Base-by-base conservation (phyloP, 2,113 vertebrate genomes). In the Entelurus aequoreus region DNA sequence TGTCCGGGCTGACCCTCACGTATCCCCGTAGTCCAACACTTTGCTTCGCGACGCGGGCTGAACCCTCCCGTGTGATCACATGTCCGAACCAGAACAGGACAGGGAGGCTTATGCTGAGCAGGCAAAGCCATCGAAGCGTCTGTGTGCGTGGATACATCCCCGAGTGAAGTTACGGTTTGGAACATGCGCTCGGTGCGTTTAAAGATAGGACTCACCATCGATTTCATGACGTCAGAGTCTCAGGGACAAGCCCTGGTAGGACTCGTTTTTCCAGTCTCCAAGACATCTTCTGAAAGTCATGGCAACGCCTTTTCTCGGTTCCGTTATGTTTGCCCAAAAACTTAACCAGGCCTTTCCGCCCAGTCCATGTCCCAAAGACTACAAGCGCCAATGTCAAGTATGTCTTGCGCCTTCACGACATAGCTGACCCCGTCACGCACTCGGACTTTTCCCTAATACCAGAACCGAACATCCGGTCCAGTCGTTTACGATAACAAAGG, bases 31-130 rank as follows among this genome's bases (percentile, higher is more conserved):
- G 83, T 4, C 75, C 80, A 9, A 19, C 35, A 40, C 64, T 62
- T 2, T 3, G 60, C 5, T 36, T 11, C 4, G 16, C 35, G 28
- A 13, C 9, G 38, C 15, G n/a, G 9, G 53, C 0, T 0, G 44
- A 21, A 12, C 12, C 47, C 37, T 74, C 59, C 63, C 74, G 65
- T 28, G 46, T 72, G 47, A 81, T 76, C 47, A 86, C 51, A 63
- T 81, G 65, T 65, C 64, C 80, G 21, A 86, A 81, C 87, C 88
- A 91, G 1, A 90, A 55, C 62, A 90, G 40, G 53, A 89, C 53
- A 19, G 56, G 68, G 1, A 91, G 49, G 40, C 77, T 76, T n/a
- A 88, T 56, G 60, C 69, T 46, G 37, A 91, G 56, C 71, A 88
- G 67, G 57, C 72, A 78, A 1, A 90, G 50, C 82, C 84, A 87